Percentiles rank a stretch among this genome's conserved stretches.
Conservation (phyloP, 2,797 vertebrate genomes). For the Toxotes lorentzi region DNA sequence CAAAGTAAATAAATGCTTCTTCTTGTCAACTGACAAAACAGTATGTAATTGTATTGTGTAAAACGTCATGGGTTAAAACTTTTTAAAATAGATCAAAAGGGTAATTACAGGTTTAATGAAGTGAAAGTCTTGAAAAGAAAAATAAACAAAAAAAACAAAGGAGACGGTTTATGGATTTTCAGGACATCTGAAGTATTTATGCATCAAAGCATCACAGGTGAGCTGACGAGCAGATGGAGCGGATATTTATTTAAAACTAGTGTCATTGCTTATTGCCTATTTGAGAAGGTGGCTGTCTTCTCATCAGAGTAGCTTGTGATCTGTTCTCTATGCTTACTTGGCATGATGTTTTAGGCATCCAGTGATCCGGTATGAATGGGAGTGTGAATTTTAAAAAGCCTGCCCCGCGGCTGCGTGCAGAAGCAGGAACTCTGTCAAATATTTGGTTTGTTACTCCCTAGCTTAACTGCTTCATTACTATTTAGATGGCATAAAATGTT, state of each 20-base stretch:
- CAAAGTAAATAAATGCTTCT: slow-evolving; percentile 85
- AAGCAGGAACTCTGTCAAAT: slow-evolving; percentile 67
- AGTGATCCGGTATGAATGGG: slow-evolving; percentile 72
- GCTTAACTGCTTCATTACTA: slow-evolving; percentile 78
- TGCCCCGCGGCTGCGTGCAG: slow-evolving; percentile 54
- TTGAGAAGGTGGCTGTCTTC: slow-evolving; percentile 73
- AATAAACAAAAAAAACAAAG: not conserved
- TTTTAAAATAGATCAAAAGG: slow-evolving; percentile 67
- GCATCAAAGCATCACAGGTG: slow-evolving; percentile 59
- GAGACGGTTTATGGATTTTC: slow-evolving; percentile 60
- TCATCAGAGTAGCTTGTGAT: slow-evolving; percentile 78
- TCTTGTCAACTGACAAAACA: slow-evolving; percentile 81
- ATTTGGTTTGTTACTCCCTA: slow-evolving; percentile 72
- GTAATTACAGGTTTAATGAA: slow-evolving; percentile 66
- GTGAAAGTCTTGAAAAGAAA: slow-evolving; percentile 48
- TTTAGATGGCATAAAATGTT: slow-evolving; percentile 73
- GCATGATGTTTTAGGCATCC: slow-evolving; percentile 73
- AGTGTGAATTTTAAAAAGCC: slow-evolving; percentile 52
- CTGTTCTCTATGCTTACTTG: slow-evolving; percentile 77
- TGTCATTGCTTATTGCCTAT: slow-evolving; percentile 75
- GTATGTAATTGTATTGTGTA: slow-evolving; percentile 85
- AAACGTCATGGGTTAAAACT: slow-evolving; percentile 71
- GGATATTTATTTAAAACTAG: slow-evolving; percentile 74
- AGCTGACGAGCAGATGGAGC: slow-evolving; percentile 59
- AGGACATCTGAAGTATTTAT: slow-evolving; percentile 77